These are phyloP conservation scores for Netelia fuscicornis DNA, from an alignment of 2,888 invertebrate species.

Conservation along the genomic window DNA sequence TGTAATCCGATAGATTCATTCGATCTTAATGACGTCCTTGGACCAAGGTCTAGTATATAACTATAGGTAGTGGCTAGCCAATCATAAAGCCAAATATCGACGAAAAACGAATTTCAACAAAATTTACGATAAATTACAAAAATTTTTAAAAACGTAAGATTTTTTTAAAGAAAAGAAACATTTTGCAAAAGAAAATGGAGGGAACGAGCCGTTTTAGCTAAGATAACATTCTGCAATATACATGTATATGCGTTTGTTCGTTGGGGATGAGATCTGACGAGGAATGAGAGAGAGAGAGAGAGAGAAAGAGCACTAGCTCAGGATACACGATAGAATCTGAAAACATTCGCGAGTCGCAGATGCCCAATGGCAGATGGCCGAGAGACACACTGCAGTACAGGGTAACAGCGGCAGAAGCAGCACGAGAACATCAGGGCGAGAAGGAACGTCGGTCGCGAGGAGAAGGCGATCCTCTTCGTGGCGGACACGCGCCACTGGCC, in stretches of 20 bases:
- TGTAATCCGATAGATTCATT: conserved; percentile 50
- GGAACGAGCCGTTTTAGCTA: too few relatives aligned
- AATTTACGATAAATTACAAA: too few relatives aligned
- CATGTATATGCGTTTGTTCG: not conserved
- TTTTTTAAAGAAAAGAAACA: too few relatives aligned
- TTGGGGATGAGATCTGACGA: conserved; percentile 20
- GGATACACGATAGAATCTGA: conserved; percentile 64
- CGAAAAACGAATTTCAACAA: too few relatives aligned
- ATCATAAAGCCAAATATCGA: too few relatives aligned
- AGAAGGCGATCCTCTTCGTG: conserved; percentile 57
- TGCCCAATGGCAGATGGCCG: conserved; percentile 75
- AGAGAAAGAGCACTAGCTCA: conserved; percentile 11
- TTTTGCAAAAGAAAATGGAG: too few relatives aligned
- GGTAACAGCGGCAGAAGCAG: conserved; percentile 34
- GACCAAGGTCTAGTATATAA: not conserved
- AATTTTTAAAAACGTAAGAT: too few relatives aligned
- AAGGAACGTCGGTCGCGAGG: conserved; percentile 52
- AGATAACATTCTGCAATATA: too few relatives aligned
- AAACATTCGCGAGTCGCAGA: conserved; percentile 70
- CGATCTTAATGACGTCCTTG: conserved; percentile 41
- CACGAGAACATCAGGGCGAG: conserved; percentile 44
- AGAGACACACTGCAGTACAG: conserved; percentile 57
- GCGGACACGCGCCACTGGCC: conserved; percentile 72
- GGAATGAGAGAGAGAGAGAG: conserved; percentile 20
- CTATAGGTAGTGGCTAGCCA: not conserved